A percentile compares a stretch with the other conserved stretches of the same genome.
Conservation (phyloP, 2,888 invertebrate genomes). For the Monopis laevigella region DNA sequence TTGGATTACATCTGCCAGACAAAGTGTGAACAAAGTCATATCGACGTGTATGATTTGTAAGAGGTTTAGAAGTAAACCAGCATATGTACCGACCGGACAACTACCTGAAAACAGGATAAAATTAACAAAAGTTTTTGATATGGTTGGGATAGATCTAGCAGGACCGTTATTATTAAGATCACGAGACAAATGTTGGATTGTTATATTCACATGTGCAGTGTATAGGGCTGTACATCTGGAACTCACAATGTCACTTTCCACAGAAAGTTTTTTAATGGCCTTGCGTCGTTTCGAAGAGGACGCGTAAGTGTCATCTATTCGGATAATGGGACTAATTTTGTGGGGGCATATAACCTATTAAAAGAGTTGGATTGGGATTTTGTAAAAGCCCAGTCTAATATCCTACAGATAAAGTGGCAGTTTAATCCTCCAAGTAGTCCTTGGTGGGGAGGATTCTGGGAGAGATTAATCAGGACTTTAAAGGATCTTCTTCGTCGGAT, state of each 20-base stretch:
- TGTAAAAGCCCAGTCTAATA: background rate
- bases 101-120: background rate
- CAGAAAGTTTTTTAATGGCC: background rate
- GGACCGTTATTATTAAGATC: background rate
- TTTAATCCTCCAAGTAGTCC: slow-evolving; percentile 36
- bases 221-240: slow-evolving; percentile 12
- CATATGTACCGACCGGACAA: background rate
- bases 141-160: background rate
- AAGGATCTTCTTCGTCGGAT: slow-evolving; percentile 32
- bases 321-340: background rate
- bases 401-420: slow-evolving; percentile 19
- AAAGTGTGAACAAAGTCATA: background rate
- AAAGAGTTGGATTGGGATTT: background rate
- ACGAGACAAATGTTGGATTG: background rate
- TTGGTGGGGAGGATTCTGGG: slow-evolving; percentile 47
- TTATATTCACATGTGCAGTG: slow-evolving; percentile 14
- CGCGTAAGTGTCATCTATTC: background rate
- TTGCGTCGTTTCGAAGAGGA: slow-evolving; percentile 13
- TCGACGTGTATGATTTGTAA: background rate
- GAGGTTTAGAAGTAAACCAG: background rate
- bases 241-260: background rate
- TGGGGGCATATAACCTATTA: background rate
- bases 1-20: slow-evolving; percentile 11
- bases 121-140: background rate
- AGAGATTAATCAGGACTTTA: slow-evolving; percentile 32